Conservation (phyloP, 2,113 vertebrate genomes). For the Furnarius figulus region DNA sequence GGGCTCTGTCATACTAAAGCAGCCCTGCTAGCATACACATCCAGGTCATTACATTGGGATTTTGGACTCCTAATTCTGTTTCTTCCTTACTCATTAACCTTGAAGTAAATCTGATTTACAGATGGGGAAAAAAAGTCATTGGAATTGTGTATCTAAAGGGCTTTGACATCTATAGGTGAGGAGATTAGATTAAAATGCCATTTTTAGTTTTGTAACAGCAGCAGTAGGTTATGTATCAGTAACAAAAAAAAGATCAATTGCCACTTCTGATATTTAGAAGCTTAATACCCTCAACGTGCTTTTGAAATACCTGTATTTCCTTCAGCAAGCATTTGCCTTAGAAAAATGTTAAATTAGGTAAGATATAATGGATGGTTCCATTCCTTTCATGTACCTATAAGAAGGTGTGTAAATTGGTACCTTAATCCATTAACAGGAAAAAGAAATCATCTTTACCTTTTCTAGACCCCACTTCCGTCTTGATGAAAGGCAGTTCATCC, state of each 20-base stretch:
- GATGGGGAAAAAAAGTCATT: neutral
- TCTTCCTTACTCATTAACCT: neutral
- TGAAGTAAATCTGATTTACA: neutral
- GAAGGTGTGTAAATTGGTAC: neutral
- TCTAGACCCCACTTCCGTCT: slow-evolving; percentile 9
- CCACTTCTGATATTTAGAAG: neutral
- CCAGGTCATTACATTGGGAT: neutral
- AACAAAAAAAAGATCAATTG: neutral
- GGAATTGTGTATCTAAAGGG: neutral
- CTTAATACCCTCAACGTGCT: neutral
- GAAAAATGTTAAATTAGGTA: neutral
- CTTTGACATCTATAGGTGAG: neutral
- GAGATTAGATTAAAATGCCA: neutral
- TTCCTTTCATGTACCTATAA: neutral
- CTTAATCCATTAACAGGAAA: neutral
- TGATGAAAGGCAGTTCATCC: slow-evolving; percentile 46
- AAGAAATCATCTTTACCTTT: slow-evolving; percentile 54
- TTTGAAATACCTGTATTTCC: neutral
- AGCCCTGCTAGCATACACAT: neutral
- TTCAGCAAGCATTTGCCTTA: neutral
- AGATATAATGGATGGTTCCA: neutral
- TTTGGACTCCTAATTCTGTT: neutral
- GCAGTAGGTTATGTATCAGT: neutral
- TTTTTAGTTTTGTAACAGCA: neutral
- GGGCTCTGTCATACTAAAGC: neutral